Conservation (phyloP, 2,888 invertebrate genomes). For the Syritta pipiens region DNA sequence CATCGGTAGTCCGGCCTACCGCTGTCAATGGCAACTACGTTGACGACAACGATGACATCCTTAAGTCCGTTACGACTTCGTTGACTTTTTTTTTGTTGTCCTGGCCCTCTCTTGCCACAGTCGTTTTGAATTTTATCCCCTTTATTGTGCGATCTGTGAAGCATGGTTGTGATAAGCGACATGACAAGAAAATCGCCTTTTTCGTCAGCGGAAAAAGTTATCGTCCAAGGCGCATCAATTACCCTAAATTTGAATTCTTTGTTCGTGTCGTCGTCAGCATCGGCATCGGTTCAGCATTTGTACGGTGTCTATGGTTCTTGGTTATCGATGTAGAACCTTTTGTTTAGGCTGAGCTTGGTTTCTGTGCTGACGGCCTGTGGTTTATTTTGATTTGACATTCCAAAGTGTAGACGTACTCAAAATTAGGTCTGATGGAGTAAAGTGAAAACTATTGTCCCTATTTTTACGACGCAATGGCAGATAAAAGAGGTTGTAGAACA, state of each 20-base stretch:
- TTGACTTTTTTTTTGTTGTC: not conserved
- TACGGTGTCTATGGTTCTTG: no score
- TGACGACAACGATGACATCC: not conserved
- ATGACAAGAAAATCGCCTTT: constrained; percentile 46
- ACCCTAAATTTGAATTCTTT: constrained; percentile 59
- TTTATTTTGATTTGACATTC: no score
- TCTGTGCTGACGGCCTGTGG: no score
- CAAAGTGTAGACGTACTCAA: no score
- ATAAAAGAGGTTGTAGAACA: no score
- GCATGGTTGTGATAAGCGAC: constrained; percentile 10
- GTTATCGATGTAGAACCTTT: no score
- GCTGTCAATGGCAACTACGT: not conserved
- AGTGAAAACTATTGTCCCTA: no score
- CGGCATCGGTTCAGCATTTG: no score
- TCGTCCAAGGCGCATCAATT: constrained; percentile 53
- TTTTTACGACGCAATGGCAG: no score
- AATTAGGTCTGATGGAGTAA: no score
- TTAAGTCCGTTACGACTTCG: not conserved
- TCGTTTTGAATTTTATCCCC: constrained; percentile 46
- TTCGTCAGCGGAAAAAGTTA: constrained; percentile 37
- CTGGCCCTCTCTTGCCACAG: constrained; percentile 18
- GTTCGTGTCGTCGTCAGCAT: constrained; percentile 15
- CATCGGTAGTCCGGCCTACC: not conserved
- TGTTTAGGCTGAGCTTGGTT: no score
- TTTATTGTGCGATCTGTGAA: constrained; percentile 17